These are phyloP conservation scores for Nyctalus aviator DNA, from an alignment of 2,797 vertebrate genomes.

Conservation along the genomic window DNA sequence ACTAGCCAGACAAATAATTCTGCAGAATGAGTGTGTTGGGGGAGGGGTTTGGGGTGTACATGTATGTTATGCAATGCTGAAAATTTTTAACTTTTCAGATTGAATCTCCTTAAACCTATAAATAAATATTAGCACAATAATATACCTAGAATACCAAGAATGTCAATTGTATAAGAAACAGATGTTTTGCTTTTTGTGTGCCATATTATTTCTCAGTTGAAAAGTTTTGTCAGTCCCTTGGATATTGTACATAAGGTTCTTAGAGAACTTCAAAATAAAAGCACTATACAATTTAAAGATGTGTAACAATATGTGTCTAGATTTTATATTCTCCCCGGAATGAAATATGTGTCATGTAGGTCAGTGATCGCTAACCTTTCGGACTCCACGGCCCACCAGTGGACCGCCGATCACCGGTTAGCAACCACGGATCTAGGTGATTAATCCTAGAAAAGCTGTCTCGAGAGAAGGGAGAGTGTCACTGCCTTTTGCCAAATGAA, in stretches of 20 bases:
- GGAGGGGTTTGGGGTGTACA: too few species aligned
- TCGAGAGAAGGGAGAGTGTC: not conserved
- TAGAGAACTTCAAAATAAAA: not conserved
- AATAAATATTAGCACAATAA: not conserved
- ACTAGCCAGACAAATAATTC: not conserved
- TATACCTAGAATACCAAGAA: not conserved
- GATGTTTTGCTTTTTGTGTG: not conserved
- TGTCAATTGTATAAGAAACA: not conserved
- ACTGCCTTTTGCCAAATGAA: slow-evolving; percentile 23
- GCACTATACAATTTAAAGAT: not conserved
- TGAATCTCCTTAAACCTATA: not conserved
- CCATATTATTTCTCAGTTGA: not conserved
- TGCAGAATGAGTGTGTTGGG: not conserved
- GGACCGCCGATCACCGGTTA: too few species aligned
- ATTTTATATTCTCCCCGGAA: not conserved
- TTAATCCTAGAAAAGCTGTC: slow-evolving; percentile 33
- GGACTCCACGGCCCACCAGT: too few species aligned
- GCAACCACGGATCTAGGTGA: not conserved
- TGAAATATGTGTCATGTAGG: not conserved
- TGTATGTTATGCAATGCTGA: not conserved
- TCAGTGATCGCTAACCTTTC: too few species aligned
- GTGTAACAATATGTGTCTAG: not conserved
- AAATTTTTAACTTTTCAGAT: not conserved
- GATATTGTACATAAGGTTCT: not conserved
- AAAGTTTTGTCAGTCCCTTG: not conserved